Conservation (phyloP, 2,797 vertebrate genomes). For the Paratrypauchen microcephalus region DNA sequence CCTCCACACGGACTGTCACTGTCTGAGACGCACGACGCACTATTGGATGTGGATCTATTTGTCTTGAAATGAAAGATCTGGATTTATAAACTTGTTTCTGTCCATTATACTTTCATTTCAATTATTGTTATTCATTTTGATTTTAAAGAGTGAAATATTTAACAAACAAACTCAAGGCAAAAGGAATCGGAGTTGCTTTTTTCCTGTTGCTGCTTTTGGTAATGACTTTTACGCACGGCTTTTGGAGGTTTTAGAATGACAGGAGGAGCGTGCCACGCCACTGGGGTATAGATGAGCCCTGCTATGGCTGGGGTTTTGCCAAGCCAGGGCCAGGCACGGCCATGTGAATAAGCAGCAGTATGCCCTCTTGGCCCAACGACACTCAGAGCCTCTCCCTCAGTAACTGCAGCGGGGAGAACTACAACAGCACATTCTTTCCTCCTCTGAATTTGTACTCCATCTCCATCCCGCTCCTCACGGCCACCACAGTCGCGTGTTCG, state of each 20-base stretch:
- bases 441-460: constrained; percentile 83
- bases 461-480: constrained; percentile 85
- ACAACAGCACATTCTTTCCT: constrained; percentile 57
- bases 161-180: not conserved
- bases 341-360: constrained; percentile 62
- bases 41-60: not conserved
- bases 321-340: constrained; percentile 43
- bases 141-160: not conserved
- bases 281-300: constrained; percentile 33
- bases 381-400: constrained; percentile 68
- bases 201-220: not conserved
- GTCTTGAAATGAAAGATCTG: not conserved
- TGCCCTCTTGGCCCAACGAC: constrained; percentile 68
- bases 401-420: constrained; percentile 77
- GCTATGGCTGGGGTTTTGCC: constrained; percentile 33
- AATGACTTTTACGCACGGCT: constrained; percentile 1
- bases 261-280: not conserved
- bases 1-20: constrained; percentile 31
- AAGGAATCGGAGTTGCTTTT: not conserved
- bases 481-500: constrained; percentile 85
- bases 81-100: not conserved
- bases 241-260: constrained; percentile 13
- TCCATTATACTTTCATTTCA: not conserved
- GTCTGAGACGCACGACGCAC: constrained; percentile 24
- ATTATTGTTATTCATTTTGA: not conserved